Percentiles rank a stretch among this genome's conserved stretches.
phyloP scores from a whole-genome alignment of 2,888 invertebrate species.

The Scaptomyza cyrtandrae region DNA sequence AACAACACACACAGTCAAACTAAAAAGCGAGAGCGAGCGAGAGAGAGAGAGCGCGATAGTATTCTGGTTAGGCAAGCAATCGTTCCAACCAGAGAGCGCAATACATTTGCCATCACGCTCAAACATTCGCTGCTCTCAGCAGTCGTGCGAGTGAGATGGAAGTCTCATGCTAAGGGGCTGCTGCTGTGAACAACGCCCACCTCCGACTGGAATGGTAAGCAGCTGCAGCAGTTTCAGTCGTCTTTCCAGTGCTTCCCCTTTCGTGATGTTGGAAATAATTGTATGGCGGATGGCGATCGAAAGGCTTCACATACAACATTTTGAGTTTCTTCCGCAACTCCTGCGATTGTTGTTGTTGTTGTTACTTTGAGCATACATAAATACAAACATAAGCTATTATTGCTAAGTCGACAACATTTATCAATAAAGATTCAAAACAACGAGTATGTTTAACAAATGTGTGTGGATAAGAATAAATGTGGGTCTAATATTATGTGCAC shows the following conservation, averaged over 20 bases:
- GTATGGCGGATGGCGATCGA: constrained; percentile 77
- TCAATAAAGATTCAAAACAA: constrained; percentile 7
- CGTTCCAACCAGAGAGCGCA: constrained; percentile 63
- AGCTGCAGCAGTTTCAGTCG: constrained; percentile 29
- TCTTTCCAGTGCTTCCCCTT: constrained; percentile 52
- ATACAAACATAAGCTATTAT: not conserved
- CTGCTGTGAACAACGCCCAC: constrained; percentile 65
- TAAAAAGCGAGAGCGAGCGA: constrained; percentile 28
- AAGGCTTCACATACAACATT: constrained; percentile 59
- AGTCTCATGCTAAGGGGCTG: constrained; percentile 42
- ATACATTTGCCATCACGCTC: constrained; percentile 37
- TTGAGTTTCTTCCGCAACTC: constrained; percentile 47
- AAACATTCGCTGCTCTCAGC: not conserved
- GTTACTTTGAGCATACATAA: not conserved
- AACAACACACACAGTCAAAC: constrained; percentile 14
- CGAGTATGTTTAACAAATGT: not conserved
- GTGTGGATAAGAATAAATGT: not conserved
- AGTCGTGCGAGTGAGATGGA: constrained; percentile 37
- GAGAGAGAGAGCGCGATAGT: constrained; percentile 29
- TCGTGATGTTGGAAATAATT: constrained; percentile 65
- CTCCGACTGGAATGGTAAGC: constrained; percentile 67
- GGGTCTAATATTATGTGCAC: not conserved
- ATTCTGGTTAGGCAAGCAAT: constrained; percentile 38
- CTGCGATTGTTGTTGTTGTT: constrained; percentile 7
- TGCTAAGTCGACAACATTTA: constrained; percentile 1